Base-by-base conservation (phyloP, 1,140 invertebrate species). In the Camponotus pennsylvanicus region DNA sequence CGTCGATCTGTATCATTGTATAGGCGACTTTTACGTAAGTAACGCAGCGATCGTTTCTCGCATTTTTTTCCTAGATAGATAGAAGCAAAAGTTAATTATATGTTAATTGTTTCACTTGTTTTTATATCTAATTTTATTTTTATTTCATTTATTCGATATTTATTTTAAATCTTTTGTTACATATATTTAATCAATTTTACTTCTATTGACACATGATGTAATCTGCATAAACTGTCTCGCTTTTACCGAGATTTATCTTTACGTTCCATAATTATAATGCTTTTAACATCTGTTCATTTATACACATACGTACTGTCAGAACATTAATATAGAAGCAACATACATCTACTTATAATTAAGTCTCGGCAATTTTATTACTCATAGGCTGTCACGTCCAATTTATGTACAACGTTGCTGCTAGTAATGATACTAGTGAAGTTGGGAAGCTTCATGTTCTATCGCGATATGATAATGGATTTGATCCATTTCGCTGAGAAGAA, bases 21-120 rank as follows among this genome's bases (percentile, higher is more conserved):
- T 79, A 11, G 85, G 69, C 37, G 84, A 91, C 67, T 89, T 91
- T 84, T 86, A 91, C 61, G 91, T 91, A 59, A 80, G 91, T 85
- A 21, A 37, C 9, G 1, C 37, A 5, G 21, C 9, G 27, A 32
- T 49, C 15, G 18, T 27, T 18, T 32, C 5, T 42, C 4, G 11
- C 18, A 57, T n/a, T 15, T n/a, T 45, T 6, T 15, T 3, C 0
- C 6, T 45, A 9, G 21, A 77, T 9, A 27, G 40, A 15, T 18
- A 71, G 69, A 21, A 73, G 4, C 27, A 49, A 27, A 11, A 21
- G 1, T 45, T 15, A 27, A 27, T 27, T 27, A 27, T 27, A 27
- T 27, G 18, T 3, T 1, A 27, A 40, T 61, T 2, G 3, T 69
- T 18, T 3, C 8, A 75, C 59, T 59, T 61, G 11, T 42, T 59